Evolutionary conservation across 2,797 vertebrate genomes (phyloP), one percentile per base, ranked within the genome.

Genomic region (Tenualosa ilisha): DNA sequence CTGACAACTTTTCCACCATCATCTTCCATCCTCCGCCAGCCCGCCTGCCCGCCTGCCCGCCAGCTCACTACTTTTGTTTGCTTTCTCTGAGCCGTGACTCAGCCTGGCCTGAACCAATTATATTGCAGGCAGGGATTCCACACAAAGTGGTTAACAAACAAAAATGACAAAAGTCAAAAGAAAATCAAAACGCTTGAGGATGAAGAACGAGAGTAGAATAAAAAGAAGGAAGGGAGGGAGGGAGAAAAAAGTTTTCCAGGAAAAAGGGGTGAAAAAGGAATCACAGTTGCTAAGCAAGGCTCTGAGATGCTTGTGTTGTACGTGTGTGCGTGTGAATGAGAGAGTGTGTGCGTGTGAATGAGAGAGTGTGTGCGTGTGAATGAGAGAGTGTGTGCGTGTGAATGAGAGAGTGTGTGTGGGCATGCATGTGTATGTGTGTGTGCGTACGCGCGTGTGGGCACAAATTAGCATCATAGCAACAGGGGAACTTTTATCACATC

Each of bases 81-180:
- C 46, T 59, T 83, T 83, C 81, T 87, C 84, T 65, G 15, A 81
- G 84, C 31, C 22, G 17, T 87, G 84, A 87, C 68, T 85, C 84
- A 85, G 24, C 81, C 86, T 81, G 72, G 68, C 51, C 15, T 81
- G 26, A 53, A 82, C 26, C 84, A 54, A 51, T 54, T 50, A 50
- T 31, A 79, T 54, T 63, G 65, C 53, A 82, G 37, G 61, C 6
- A 53, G 8, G 37, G 13, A 84, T 85, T 85, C 79, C 83, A 75
- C 1, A 2, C 61, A 75, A 83, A 84, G 82, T 82, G 56, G 43
- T 68, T 86, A 50, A 84, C 56, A 82, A 31, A 31, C 31, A 31
- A 50, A 81, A 85, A 65, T 59, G 43, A 26, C 83, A 82, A 81
- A 81, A 79, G 63, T 1, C 2, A 43, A 43, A 75, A 82, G 24